Evolutionary conservation across 2,113 vertebrate species (phyloP).

Genomic region (Coreoperca whiteheadi): DNA sequence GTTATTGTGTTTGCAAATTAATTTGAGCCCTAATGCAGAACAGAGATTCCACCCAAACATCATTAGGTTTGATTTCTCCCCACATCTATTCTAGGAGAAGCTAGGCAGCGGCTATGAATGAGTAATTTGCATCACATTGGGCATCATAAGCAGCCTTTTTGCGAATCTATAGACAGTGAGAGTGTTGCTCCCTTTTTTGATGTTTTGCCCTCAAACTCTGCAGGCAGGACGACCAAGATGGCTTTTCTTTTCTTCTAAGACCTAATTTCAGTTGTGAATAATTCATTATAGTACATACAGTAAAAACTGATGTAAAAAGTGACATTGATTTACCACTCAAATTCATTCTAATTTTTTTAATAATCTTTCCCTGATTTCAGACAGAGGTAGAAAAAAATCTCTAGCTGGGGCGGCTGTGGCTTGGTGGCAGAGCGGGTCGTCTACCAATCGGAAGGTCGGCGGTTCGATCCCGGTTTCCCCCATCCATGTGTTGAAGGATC

Average conservation of each 20-base stretch:
- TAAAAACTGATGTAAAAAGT: background rate
- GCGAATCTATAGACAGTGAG: slow-evolving; percentile 46
- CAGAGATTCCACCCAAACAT: slow-evolving; percentile 65
- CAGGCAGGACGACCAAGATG: background rate
- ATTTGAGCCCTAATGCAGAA: slow-evolving; percentile 49
- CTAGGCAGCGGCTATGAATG: slow-evolving; percentile 59
- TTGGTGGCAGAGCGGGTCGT: too few relatives aligned
- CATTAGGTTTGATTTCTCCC: slow-evolving; percentile 43
- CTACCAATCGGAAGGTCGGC: too few relatives aligned
- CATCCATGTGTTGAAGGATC: too few relatives aligned
- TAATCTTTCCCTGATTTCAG: background rate
- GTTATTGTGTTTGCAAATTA: slow-evolving; percentile 59
- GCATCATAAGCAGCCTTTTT: slow-evolving; percentile 63
- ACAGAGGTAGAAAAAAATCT: background rate
- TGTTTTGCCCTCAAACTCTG: slow-evolving; percentile 30
- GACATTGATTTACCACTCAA: background rate
- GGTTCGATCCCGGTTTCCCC: too few relatives aligned
- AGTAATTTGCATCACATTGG: slow-evolving; percentile 72
- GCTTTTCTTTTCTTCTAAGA: slow-evolving; percentile 13
- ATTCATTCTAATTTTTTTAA: background rate
- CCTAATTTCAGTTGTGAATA: slow-evolving; percentile 13
- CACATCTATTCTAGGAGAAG: slow-evolving; percentile 44
- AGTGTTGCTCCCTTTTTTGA: slow-evolving; percentile 36
- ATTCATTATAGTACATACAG: slow-evolving; percentile 22
- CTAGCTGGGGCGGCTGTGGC: too few relatives aligned